These are phyloP conservation scores for Triplophysa bombifrons DNA, from an alignment of 2,797 vertebrate species.

Conservation along the genomic window DNA sequence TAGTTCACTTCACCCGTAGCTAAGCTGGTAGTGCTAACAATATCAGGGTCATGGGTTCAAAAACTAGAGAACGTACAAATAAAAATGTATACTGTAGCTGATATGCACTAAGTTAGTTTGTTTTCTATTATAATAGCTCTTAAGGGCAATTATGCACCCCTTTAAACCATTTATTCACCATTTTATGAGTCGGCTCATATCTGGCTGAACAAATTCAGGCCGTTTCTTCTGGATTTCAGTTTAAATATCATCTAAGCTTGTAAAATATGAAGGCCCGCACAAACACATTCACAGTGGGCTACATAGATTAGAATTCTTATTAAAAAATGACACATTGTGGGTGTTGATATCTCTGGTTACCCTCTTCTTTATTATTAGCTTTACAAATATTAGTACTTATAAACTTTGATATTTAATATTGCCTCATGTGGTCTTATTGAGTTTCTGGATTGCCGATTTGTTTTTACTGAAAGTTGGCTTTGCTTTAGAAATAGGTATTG, in stretches of 20 bases:
- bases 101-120: background rate
- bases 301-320: background rate
- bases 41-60: too few relatives aligned
- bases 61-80: background rate
- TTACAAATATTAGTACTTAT: background rate
- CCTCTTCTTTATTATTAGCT: background rate
- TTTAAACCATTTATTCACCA: too few relatives aligned
- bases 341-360: background rate
- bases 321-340: background rate
- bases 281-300: background rate
- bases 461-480: background rate
- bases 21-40: too few relatives aligned
- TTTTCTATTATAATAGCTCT: too few relatives aligned
- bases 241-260: background rate
- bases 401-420: slow-evolving; percentile 1
- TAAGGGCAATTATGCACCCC: too few relatives aligned
- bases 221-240: background rate
- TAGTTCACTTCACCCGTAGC: too few relatives aligned
- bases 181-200: slow-evolving; percentile 10
- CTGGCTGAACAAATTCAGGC: background rate
- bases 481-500: background rate
- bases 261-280: background rate
- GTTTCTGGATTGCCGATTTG: background rate
- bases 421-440: background rate
- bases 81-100: background rate